Percentiles rank a stretch among this genome's conserved stretches.
These are phyloP conservation scores for Pituophis catenifer DNA, from an alignment of 2,113 vertebrate species.

Conservation along the genomic window DNA sequence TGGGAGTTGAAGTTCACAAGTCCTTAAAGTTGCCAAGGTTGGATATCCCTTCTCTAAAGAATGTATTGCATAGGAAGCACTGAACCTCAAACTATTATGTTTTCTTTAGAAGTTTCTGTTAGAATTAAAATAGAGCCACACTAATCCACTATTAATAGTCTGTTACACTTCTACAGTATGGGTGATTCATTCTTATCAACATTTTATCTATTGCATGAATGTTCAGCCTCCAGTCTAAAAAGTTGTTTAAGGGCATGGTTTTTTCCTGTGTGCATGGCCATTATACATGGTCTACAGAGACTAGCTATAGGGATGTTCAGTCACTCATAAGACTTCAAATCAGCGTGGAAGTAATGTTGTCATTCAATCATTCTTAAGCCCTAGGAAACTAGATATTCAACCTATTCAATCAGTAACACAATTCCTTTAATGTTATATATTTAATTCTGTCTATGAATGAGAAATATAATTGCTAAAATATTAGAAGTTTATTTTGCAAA, in stretches of 20 bases:
- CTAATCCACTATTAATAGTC: background rate
- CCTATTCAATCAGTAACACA: background rate
- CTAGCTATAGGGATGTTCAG: background rate
- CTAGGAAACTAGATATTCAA: background rate
- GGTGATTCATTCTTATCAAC: background rate
- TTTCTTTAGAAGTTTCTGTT: background rate
- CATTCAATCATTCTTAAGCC: conserved; percentile 4
- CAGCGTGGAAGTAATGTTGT: background rate
- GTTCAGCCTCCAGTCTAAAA: background rate
- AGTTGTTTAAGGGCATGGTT: background rate
- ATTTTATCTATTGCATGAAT: background rate
- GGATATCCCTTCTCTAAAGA: conserved; percentile 41
- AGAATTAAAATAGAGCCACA: conserved; percentile 2
- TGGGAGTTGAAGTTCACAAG: background rate
- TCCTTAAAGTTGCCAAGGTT: background rate
- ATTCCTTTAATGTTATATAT: background rate
- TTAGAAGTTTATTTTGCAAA: background rate
- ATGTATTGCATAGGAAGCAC: conserved; percentile 46
- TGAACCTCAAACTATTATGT: conserved; percentile 21
- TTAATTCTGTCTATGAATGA: background rate
- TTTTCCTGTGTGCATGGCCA: background rate
- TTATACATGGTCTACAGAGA: background rate
- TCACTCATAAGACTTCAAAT: background rate
- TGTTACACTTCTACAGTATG: background rate
- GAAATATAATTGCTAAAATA: background rate